Base-by-base conservation (phyloP, 2,113 vertebrate genomes). In the Brachypteracias leptosomus region DNA sequence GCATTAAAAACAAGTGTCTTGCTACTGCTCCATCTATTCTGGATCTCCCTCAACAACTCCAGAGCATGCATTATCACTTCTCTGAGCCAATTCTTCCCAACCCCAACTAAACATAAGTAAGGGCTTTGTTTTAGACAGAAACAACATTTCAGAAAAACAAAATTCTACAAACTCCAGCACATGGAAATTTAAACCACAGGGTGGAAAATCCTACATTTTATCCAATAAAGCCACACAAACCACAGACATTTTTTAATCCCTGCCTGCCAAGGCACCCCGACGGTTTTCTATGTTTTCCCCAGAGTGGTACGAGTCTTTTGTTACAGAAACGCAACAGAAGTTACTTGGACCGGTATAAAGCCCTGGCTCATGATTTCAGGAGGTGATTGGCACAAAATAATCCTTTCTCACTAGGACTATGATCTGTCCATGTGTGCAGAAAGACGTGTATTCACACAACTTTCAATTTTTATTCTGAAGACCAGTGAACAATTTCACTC, bases 81-180 rank as follows among this genome's bases (percentile, higher is more conserved):
- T 59, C 59, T 25, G 44, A 92, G 72, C 36, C 62, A 73, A 67
- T 13, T 88, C 79, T 76, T 90, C n/a, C 63, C 52, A 33, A 28
- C 4, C 35, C 22, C 1, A 0, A 61, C 54, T 52, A 70, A 91
- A 83, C 9, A 3, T 40, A 78, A 61, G 47, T 21, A 47, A 88
- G 42, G 38, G 52, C 38, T 84, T 83, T 3, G 74, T 86, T 95
- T 78, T n/a, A 88, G 33, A 72, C 20, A 17, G 52, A 84, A 84
- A 40, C 38, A 96, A 36, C 28, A 76, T 35, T 86, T 94, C 61
- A 96, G 88, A 94, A 95, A 97, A 96, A 94, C 72, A 94, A n/a
- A 93, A 84, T 54, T 72, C 66, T 90, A 95, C 61, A 61, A 96
- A 83, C 35, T 90, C 38, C 55, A 96, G 61, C 79, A 61, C 52